Base-by-base conservation (phyloP, 2,113 vertebrate species). In the Perccottus glenii region DNA sequence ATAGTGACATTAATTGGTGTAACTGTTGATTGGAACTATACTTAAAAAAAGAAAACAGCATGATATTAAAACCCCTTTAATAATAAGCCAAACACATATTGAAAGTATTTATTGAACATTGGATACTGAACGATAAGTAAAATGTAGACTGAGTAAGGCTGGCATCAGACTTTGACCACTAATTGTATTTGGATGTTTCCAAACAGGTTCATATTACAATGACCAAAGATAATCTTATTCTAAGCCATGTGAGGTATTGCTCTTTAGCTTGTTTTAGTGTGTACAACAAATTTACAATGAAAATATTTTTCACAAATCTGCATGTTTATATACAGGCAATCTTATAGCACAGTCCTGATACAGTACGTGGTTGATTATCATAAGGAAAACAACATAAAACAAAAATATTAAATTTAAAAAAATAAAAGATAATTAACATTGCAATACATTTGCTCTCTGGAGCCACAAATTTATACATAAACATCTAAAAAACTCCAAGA, bases 391-490 rank as follows among this genome's bases (percentile, higher is more conserved):
- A 80, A 86, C 70, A 78, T 51, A 49, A 75, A 73, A 70, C 58
- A 76, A 80, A 65, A 66, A 44, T 63, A 82, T 60, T 44, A 84
- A 85, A 82, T 80, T 44, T 78, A 90, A 82, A 86, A 89, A 87
- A 88, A 89, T 68, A 91, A 87, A 89, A 82, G 78, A 87, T 82
- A 88, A 87, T 77, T 83, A 85, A 91, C 83, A 91, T 85, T 86
- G 87, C 73, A 85, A 92, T 90, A 89, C 84, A 90, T 91, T 91
- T 91, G 85, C 92, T 91, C 88, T 91, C 87, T 90, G 87, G 88
- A 91, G 84, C 78, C 84, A 86, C 85, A 94, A 91, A 93, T 94
- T 89, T 93, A 94, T 92, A 93, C 82, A 92, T 88, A 84, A 88
- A 91, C 87, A 87, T 87, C 81, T 85, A 87, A 90, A n/a, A 85